Base-by-base conservation (phyloP, 2,888 invertebrate genomes). In the Tenthredo mesomela region DNA sequence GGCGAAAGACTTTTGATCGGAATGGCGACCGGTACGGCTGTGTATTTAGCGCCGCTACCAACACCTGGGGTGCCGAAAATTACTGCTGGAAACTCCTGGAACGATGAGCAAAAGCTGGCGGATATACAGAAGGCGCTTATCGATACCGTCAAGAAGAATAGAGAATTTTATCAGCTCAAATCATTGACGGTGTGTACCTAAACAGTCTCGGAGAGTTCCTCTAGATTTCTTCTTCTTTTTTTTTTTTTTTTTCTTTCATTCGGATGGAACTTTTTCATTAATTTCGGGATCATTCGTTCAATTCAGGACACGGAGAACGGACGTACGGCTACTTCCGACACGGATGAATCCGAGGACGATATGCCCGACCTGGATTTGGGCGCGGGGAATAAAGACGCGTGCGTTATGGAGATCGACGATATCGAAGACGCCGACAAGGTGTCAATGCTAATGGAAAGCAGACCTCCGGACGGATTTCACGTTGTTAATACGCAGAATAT, bases 1-100 rank as follows among this genome's bases (percentile, higher is more conserved):
- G 98, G 99, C 3, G 98, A 98, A 91, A 96, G 96, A 78, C 95
- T 98, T 92, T 95, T 99, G 84, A 96, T 98, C 88, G 97, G 97
- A 7, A 95, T 98, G 86, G 99, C 98, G 0, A 97, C 97, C 4
- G 98, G 98, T 0, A 98, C 98, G 0, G 99, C 97, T 0, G 95
- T 97, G 10, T 97, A 96, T 89, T 93, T 98, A 0, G 94, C 96
- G 0, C 96, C 98, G 0, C 92, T 99, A 65, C 98, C 98, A 1
- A 94, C 96, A 10, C 97, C 97, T 0, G 94, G 95, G 18, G 94
- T 96, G 29, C 97, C 97, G 0, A 95, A 96, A 92, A 95, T 97
- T 83, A 95, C 96, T 2, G 95, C 96, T 0, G 95, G 96, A 21
- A 95, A 95, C 89, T 94, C 95, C 1, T 95, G 95, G 93, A 95